A percentile compares a stretch with the other conserved stretches of the same genome.
Conservation (phyloP, 2,113 vertebrate species). For the Pomatostomus ruficeps region DNA sequence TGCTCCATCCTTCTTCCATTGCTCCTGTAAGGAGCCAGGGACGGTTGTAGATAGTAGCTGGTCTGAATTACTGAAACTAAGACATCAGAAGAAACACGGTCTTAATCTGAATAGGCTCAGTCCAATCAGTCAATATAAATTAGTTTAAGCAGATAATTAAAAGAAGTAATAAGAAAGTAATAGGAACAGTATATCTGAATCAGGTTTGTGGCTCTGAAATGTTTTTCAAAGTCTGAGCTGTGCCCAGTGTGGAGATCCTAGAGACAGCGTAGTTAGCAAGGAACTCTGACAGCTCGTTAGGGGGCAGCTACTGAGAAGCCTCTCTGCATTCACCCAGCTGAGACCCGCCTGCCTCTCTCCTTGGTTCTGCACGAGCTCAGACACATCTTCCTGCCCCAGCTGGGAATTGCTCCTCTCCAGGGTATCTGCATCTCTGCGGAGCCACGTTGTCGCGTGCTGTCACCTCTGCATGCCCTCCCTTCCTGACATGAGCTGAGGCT, state of each 20-base stretch:
- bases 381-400: neutral
- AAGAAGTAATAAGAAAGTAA: neutral
- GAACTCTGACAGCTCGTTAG: neutral
- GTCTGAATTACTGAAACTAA: neutral
- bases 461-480: neutral
- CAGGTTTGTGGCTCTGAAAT: neutral
- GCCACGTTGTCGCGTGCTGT: accelerated
- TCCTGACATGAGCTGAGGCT: neutral
- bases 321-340: neutral
- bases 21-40: neutral
- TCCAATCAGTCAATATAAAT: neutral
- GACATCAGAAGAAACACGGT: neutral
- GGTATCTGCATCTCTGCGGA: neutral
- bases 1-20: neutral
- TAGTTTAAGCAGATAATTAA: neutral
- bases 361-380: neutral
- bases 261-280: neutral
- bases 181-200: neutral
- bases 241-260: neutral
- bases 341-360: neutral
- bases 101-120: neutral
- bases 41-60: neutral
- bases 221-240: neutral
- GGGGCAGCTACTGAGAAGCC: neutral
- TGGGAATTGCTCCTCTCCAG: neutral